A percentile compares a stretch with the other conserved stretches of the same genome.
phyloP scores from a whole-genome alignment of 2,888 invertebrate genomes.

The Oscheius onirici region DNA sequence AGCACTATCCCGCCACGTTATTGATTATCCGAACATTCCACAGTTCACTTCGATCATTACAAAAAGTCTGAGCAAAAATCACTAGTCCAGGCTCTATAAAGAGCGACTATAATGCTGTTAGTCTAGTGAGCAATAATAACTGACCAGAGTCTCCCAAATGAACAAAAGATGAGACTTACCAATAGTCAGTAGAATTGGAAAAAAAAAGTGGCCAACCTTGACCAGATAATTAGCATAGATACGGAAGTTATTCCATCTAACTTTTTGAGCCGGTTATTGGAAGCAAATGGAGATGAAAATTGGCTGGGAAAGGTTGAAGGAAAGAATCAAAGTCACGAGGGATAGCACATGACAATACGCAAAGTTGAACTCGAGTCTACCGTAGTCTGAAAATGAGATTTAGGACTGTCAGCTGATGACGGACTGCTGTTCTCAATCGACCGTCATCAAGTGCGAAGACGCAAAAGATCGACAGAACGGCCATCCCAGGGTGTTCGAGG shows the following conservation, averaged over 20 bases:
- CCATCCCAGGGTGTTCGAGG: conserved; percentile 43
- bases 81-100: no score
- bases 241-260: not conserved
- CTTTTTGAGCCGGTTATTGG: not conserved
- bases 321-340: not conserved
- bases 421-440: conserved; percentile 45
- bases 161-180: no score
- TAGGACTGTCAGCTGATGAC: conserved; percentile 34
- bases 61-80: no score
- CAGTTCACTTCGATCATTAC: no score
- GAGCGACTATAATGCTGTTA: no score
- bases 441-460: conserved; percentile 43
- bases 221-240: conserved; percentile 3
- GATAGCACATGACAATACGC: not conserved
- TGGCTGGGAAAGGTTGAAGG: conserved; percentile 9
- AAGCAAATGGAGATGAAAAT: not conserved
- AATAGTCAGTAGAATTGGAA: not conserved
- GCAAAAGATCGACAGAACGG: conserved; percentile 29
- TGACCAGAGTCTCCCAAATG: no score
- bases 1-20: not conserved
- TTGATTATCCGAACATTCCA: no score
- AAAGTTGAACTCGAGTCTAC: conserved; percentile 1
- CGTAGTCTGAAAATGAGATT: conserved; percentile 1
- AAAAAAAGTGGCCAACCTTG: conserved; percentile 5
- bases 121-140: no score